Base-by-base conservation (phyloP, 37 sponge, comb jelly and placozoan genomes). In the Beroe forskalii region DNA sequence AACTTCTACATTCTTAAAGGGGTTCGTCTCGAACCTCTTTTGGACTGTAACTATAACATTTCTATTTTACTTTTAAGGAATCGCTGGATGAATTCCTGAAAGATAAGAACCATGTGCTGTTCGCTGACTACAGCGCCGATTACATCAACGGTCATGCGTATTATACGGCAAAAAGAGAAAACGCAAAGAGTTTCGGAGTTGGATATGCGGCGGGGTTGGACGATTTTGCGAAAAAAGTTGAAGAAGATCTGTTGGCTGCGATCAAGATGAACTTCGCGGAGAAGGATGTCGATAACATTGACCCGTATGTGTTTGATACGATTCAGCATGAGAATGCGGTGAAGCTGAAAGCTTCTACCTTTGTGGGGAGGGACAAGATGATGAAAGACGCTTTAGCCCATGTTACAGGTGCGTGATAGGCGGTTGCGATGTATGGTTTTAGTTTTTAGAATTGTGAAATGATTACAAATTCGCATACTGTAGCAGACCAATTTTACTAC, bases 311-410 rank as follows among this genome's bases (percentile, higher is more conserved):
- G 9, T 44, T 80, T 20, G 86, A 80, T 4, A 41, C 60, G 3
- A 41, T 80, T 24, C 60, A 41, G 60, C 86, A 80, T 44, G 86
- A 80, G 86, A 80, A 80, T 24, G 86, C 86, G 1, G 35, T 80
- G 1, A 80, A 80, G 41, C 24, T 44, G 27, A 80, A 80, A 80
- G 86, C 86, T 0, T 41, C 48, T 6, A 80, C 60, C 8, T 80
- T 80, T 80, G 86, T 80, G 12, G 86, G 86, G 30, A 17, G 86
- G 48, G n/a, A 4, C 0, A 37, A 41, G 30, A 80, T 80, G 86
- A 41, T 41, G 24, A 38, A 80, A 38, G 60, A 41, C 8, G 40
- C 86, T 0, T 44, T 48, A n/a, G 60, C 2, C 0, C 60, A 48
- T 25, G 12, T 41, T 37, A 27, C 28, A 4, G 30, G 75, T 38